Percentiles rank a stretch among this genome's conserved stretches.
These are phyloP conservation scores for Suillia variegata DNA, from an alignment of 2,888 invertebrate species.

Conservation along the genomic window DNA sequence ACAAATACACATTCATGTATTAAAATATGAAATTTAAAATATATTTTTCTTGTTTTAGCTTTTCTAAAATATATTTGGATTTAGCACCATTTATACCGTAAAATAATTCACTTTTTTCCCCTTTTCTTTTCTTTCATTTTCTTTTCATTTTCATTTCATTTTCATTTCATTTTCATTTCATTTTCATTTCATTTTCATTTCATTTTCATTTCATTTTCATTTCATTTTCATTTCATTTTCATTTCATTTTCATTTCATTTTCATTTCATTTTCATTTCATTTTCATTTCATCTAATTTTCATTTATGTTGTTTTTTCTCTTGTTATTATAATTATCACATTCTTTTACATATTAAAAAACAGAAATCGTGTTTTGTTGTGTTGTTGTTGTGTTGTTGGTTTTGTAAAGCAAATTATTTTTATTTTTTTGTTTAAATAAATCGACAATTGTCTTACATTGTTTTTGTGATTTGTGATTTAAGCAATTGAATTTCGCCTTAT, in stretches of 20 bases:
- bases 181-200: conserved; percentile 23
- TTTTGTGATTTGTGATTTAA: too few species aligned
- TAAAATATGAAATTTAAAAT: not conserved
- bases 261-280: conserved; percentile 23
- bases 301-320: conserved; percentile 6
- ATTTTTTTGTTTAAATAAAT: too few species aligned
- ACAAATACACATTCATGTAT: not conserved
- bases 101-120: conserved; percentile 32
- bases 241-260: conserved; percentile 28
- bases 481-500: too few species aligned
- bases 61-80: conserved; percentile 58
- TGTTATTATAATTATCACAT: conserved; percentile 32
- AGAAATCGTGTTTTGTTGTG: conserved; percentile 10
- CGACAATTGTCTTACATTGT: too few species aligned
- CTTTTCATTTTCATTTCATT: conserved; percentile 29
- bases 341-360: conserved; percentile 28
- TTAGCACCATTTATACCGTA: conserved; percentile 59
- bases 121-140: conserved; percentile 24
- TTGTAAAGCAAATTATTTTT: too few species aligned
- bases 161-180: conserved; percentile 24
- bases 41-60: conserved; percentile 19
- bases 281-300: conserved; percentile 23
- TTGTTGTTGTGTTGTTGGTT: too few species aligned
- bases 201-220: conserved; percentile 26
- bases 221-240: conserved; percentile 23